These are phyloP conservation scores for Centropus unirufus DNA, from an alignment of 2,113 vertebrate species.

Conservation along the genomic window DNA sequence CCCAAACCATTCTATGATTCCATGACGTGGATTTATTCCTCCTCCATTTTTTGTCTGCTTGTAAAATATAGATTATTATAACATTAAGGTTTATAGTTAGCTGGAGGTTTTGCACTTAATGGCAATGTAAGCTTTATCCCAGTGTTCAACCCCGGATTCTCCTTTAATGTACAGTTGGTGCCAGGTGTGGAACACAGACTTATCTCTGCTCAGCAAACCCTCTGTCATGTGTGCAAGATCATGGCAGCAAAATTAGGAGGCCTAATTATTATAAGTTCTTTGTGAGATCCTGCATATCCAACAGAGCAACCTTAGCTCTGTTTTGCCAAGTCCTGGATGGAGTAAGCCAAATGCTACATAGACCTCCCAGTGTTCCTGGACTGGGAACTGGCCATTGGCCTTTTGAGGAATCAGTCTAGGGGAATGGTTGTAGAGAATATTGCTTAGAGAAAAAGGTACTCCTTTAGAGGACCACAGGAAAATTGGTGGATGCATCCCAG, in stretches of 20 bases:
- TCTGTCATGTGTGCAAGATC: background rate
- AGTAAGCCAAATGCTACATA: background rate
- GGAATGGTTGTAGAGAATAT: background rate
- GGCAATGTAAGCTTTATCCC: background rate
- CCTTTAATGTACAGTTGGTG: background rate
- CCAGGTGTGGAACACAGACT: background rate
- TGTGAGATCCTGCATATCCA: background rate
- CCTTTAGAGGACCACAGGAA: background rate
- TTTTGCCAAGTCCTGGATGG: background rate
- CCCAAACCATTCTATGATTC: too few species aligned
- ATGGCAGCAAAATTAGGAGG: background rate
- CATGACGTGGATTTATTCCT: background rate
- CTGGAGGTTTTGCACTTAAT: background rate
- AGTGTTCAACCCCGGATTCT: background rate
- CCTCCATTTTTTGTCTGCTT: background rate
- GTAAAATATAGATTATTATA: background rate
- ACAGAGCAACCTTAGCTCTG: background rate
- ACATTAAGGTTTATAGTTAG: background rate
- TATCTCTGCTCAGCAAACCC: background rate
- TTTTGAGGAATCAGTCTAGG: background rate
- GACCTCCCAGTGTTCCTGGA: background rate
- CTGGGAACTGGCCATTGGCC: background rate
- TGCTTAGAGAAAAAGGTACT: background rate
- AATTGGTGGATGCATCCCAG: fast-evolving
- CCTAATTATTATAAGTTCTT: background rate